Evolutionary conservation across 1,140 invertebrate genomes (phyloP).

Genomic region (Drosophila lacteicornis): DNA sequence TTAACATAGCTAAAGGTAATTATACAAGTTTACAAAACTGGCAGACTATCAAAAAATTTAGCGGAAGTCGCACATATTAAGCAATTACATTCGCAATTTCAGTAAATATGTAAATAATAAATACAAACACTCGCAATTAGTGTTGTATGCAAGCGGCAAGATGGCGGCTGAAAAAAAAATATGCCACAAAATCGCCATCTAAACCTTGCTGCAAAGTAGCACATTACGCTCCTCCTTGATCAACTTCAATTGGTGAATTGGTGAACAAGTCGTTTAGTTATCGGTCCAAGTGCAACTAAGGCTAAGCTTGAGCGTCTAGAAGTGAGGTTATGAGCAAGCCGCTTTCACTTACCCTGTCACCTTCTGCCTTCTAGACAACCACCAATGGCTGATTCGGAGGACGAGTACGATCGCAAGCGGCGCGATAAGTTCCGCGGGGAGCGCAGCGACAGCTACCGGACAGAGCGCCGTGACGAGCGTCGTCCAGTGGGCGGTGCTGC

Average conservation of each 20-base stretch:
- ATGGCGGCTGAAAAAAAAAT: slow-evolving; percentile 18
- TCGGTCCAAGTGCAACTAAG: background rate
- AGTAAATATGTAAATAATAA: background rate
- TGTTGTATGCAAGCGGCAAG: slow-evolving; percentile 2
- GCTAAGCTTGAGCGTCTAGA: background rate
- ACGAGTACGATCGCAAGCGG: slow-evolving; percentile 95
- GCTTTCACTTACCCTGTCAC: slow-evolving; percentile 38
- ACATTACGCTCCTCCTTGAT: too few species aligned
- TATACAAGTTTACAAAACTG: background rate
- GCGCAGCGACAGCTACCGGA: slow-evolving; percentile 91
- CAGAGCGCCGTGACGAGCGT: slow-evolving; percentile 90
- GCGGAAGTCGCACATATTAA: too few species aligned
- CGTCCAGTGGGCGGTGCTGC: slow-evolving; percentile 60
- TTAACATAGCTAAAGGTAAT: slow-evolving; percentile 6
- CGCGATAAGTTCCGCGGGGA: slow-evolving; percentile 96
- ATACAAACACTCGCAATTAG: background rate
- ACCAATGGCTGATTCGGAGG: slow-evolving; percentile 95
- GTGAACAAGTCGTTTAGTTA: background rate
- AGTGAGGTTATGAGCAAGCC: slow-evolving; percentile 32
- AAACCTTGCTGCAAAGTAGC: background rate
- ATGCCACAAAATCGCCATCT: background rate
- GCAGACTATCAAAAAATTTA: too few species aligned
- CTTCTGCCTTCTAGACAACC: slow-evolving; percentile 27
- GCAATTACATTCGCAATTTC: background rate
- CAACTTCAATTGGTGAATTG: background rate